Evolutionary conservation across 2,113 vertebrate species (phyloP).

Genomic region (Corythaixoides concolor): DNA sequence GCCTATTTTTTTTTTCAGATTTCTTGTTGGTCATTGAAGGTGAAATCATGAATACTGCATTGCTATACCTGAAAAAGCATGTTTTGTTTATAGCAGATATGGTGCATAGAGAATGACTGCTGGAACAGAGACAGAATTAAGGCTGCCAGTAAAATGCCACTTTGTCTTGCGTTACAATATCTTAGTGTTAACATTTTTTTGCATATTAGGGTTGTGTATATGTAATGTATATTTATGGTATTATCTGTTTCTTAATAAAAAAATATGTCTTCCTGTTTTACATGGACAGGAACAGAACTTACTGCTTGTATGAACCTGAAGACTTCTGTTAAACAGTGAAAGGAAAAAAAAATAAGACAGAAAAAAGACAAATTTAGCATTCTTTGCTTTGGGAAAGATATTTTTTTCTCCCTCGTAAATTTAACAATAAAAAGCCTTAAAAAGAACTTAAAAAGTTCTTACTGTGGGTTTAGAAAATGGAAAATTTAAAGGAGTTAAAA

Average conservation of each 20-base stretch:
- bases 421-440: neutral
- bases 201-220: neutral
- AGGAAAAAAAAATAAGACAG: neutral
- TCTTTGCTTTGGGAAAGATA: neutral
- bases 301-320: neutral
- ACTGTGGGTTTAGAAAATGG: neutral
- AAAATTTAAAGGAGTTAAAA: neutral
- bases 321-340: neutral
- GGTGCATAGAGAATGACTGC: neutral
- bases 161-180: neutral
- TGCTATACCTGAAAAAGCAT: neutral
- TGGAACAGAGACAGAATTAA: neutral
- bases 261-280: neutral
- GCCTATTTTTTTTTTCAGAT: neutral
- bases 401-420: neutral
- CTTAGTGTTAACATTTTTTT: neutral
- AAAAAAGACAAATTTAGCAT: neutral
- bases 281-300: neutral
- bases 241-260: neutral
- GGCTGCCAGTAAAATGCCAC: neutral
- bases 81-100: neutral
- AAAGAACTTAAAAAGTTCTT: no score
- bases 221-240: neutral
- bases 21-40: neutral
- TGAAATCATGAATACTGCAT: neutral